Conservation (phyloP, 1,140 invertebrate species). For the Drosophila prosaltans region DNA sequence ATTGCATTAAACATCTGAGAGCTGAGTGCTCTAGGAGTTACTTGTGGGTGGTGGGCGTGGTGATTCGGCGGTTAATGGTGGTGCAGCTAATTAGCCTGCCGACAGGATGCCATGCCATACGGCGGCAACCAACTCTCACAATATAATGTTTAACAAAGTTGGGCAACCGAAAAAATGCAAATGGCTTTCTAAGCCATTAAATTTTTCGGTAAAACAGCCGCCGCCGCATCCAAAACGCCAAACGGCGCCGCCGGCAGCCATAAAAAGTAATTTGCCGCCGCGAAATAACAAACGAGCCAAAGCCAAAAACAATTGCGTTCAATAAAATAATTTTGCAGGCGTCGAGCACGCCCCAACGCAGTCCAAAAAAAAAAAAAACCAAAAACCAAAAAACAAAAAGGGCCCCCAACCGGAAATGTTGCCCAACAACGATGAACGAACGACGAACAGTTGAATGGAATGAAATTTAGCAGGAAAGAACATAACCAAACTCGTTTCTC, state of each 20-base stretch:
- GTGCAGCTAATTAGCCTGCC: slow-evolving; percentile 32
- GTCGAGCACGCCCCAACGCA: slow-evolving; percentile 33
- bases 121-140: slow-evolving; percentile 32
- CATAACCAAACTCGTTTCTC: neutral
- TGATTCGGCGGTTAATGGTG: neutral
- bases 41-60: neutral
- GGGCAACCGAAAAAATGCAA: slow-evolving; percentile 71
- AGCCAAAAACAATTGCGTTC: slow-evolving; percentile 80
- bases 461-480: neutral
- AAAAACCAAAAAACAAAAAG: slow-evolving; percentile 8
- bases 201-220: slow-evolving; percentile 71
- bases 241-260: slow-evolving; percentile 50
- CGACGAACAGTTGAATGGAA: neutral
- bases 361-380: too few relatives aligned
- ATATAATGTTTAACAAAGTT: slow-evolving; percentile 77
- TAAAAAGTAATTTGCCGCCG: slow-evolving; percentile 81
- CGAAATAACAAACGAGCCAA: slow-evolving; percentile 80
- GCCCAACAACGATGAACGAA: neutral
- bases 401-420: slow-evolving; percentile 54
- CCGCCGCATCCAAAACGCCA: slow-evolving; percentile 30
- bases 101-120: slow-evolving; percentile 54
- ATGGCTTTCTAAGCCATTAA: slow-evolving; percentile 83
- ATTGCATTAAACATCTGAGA: slow-evolving; percentile 27
- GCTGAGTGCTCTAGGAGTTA: neutral
- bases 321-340: slow-evolving; percentile 79